Base-by-base conservation (phyloP, 2,797 vertebrate species). In the Neopelma chrysocephalum region DNA sequence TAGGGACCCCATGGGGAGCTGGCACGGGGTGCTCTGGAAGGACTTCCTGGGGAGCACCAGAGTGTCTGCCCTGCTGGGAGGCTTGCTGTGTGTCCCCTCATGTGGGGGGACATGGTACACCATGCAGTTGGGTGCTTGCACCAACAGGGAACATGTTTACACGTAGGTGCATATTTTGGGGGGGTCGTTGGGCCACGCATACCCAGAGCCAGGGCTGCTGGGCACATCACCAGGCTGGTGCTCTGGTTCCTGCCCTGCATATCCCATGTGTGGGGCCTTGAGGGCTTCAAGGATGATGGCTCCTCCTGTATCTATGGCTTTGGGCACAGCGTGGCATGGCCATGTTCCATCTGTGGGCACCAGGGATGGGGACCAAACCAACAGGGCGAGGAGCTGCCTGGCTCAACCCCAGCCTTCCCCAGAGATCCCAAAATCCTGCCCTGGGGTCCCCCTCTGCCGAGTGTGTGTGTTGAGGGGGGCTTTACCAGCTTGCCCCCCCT, bases 301-400 rank as follows among this genome's bases (percentile, higher is more conserved):
- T 94, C 80, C 53, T 88, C 61, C 92, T 87, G 80, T 92, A 64
- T 56, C 80, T 96, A 95, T 96, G 96, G 93, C 96, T 97, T 96
- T 92, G 90, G 82, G 86, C 93, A 65, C 0, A 11, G 50, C 12
- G 1, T 2, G 12, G 43, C 80, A 40, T 9, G 69, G 80, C 89
- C 32, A 0, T 17, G 29, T 66, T 78, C 53, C 4, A 2, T 43
- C 69, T 68, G 61, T 1, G 12, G 81, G 88, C 60, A 73, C 81
- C 3, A 1, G 71, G 64, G 70, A 62, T n/a, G 40, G 65, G 51
- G 12, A 81, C n/a, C 64, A 77, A 94, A 73, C 34, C 2, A 6
- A 40, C 40, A 85, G 82, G 43, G 53, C 22, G 51, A 86, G 86
- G 54, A 40, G 32, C 42, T 26, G 14, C 38, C 57, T 88, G 48